A percentile compares a stretch with the other conserved stretches of the same genome.
phyloP scores from a whole-genome alignment of 2,888 invertebrate genomes.

The Brassicogethes aeneus region DNA sequence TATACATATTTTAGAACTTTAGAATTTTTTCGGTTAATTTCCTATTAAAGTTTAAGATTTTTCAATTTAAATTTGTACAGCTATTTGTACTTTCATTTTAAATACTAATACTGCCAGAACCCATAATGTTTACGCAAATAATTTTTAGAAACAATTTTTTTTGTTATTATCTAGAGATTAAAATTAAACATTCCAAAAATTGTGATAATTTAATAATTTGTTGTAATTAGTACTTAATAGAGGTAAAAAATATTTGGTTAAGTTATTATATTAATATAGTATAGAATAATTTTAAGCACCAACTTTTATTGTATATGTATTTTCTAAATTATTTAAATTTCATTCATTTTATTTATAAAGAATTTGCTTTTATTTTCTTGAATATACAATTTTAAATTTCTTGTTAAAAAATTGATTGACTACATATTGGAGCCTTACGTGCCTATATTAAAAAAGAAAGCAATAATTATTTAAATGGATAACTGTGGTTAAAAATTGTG shows the following conservation, averaged over 20 bases:
- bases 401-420: neutral
- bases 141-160: no score
- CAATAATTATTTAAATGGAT: neutral
- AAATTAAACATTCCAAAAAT: conserved; percentile 1
- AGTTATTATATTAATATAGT: neutral
- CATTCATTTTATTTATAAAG: no score
- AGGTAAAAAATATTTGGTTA: neutral
- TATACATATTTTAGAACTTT: no score
- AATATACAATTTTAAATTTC: neutral
- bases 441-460: neutral
- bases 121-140: no score
- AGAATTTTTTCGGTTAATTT: no score
- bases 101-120: no score
- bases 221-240: neutral
- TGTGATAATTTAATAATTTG: neutral
- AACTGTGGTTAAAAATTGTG: neutral
- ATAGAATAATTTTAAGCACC: neutral
- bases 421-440: neutral
- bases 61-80: no score
- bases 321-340: neutral
- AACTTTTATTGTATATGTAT: neutral
- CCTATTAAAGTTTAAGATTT: no score
- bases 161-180: no score
- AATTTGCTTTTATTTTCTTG: neutral
- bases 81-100: no score